These are phyloP conservation scores for Rhinogobio ventralis DNA, from an alignment of 2,797 vertebrate genomes.

Conservation along the genomic window DNA sequence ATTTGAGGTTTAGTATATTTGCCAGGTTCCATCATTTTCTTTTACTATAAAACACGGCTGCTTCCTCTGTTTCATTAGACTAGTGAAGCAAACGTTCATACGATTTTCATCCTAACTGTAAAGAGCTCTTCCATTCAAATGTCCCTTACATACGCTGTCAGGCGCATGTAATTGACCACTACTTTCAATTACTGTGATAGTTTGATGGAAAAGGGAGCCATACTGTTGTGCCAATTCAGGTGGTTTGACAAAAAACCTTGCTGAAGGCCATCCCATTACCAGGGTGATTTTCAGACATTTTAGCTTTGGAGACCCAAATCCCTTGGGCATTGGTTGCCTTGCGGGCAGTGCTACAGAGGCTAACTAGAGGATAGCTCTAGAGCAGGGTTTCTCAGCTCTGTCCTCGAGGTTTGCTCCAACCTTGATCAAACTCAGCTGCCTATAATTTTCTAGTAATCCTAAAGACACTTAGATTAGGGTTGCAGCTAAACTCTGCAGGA, in stretches of 20 bases:
- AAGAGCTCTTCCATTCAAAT: constrained; percentile 26
- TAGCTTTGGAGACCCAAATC: constrained; percentile 28
- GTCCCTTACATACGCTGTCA: constrained; percentile 16
- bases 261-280: constrained; percentile 54
- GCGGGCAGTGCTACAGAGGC: background rate
- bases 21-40: background rate
- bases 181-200: constrained; percentile 53
- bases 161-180: constrained; percentile 37
- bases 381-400: background rate
- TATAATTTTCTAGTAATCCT: background rate
- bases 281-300: constrained; percentile 40
- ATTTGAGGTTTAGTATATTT: constrained; percentile 8
- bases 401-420: background rate
- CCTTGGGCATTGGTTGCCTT: constrained; percentile 52
- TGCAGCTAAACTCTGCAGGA: background rate
- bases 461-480: background rate
- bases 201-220: constrained; percentile 45
- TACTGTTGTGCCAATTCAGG: constrained; percentile 49
- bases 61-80: background rate
- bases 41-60: background rate
- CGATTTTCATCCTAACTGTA: background rate
- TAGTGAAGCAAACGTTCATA: background rate
- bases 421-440: background rate
- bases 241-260: constrained; percentile 47
- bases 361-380: constrained; percentile 5